Base-by-base conservation (phyloP, 2,888 invertebrate species). In the Neoscelio sp. region DNA sequence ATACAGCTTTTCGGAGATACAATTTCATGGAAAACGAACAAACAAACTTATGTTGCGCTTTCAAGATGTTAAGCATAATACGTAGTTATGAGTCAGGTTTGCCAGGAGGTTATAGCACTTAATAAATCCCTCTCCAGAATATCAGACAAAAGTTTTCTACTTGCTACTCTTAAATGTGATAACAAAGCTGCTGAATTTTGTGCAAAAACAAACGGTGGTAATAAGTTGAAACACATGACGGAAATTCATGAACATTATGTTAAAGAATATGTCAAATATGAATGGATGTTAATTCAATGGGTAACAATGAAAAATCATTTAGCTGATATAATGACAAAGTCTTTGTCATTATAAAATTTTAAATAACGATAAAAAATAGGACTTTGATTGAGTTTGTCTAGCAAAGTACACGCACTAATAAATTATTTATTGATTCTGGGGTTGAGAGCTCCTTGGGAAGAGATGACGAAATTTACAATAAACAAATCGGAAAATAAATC, bases 271-370 rank as follows among this genome's bases (percentile, higher is more conserved):
- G 64, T 64, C 2, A 58, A 58, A 15, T 42, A 42, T 7, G 42
- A 26, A 12, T 13, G 44, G 35, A 33, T 46, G 10, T 26, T 10
- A 15, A 68, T 48, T 23, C 30, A 42, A 20, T 56, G 68, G 46
- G 40, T 35, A 56, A 2, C 33, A 23, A 35, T 15, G 8, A 18
- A 17, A 54, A 30, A 18, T 30, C 68, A 20, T 28, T 44, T 46
- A 42, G 35, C 76, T 2, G 15, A 15, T 68, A 79, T 79, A 76
- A 79, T 75, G 70, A 75, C 50, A 68, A 79, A 79, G 74, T 76
- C 74, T 64, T 65, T 64, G 71, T n/a, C n/a, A 65, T 42, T 76
- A 65, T 76, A 64, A 70, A 76, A 65, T 52, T 46, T 62, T 58
- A 42, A 64, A 79, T 65, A 76, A 76, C 65, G 65, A 35, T 70